Evolutionary conservation across 2,888 invertebrate genomes (phyloP).

Genomic region (Thymelicus lineola): DNA sequence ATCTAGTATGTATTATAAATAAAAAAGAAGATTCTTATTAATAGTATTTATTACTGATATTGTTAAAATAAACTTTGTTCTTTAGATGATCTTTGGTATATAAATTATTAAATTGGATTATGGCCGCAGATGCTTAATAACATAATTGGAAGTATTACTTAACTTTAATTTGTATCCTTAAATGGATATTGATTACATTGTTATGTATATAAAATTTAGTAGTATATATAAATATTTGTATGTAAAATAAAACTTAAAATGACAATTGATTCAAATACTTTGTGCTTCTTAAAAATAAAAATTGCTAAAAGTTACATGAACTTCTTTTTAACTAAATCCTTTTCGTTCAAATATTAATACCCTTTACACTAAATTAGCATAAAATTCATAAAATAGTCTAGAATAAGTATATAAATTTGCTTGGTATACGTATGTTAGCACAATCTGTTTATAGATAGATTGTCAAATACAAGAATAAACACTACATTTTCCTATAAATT

Average conservation of each 20-base stretch:
- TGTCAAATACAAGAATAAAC: conserved; percentile 15
- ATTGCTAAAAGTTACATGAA: conserved; percentile 40
- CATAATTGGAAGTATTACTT: conserved; percentile 63
- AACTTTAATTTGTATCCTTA: conserved; percentile 59
- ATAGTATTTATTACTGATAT: conserved; percentile 66
- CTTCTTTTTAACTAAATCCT: conserved; percentile 31
- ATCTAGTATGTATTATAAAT: conserved; percentile 30
- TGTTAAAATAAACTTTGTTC: conserved; percentile 71
- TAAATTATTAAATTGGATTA: conserved; percentile 73
- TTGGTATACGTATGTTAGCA: not conserved
- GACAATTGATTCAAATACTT: conserved; percentile 28
- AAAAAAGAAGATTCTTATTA: conserved; percentile 47
- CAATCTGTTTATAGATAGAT: not conserved
- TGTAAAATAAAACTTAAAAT: conserved; percentile 14
- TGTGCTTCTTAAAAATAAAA: conserved; percentile 38
- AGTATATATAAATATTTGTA: conserved; percentile 36
- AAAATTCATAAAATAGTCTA: conserved; percentile 13
- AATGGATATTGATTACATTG: conserved; percentile 9
- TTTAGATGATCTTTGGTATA: conserved; percentile 79
- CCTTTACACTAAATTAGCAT: not conserved
- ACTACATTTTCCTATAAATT: conserved; percentile 5
- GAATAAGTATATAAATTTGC: conserved; percentile 2
- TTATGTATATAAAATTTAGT: conserved; percentile 29
- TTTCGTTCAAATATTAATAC: conserved; percentile 1
- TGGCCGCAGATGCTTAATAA: conserved; percentile 62